Evolutionary conservation across 1,140 invertebrate genomes (phyloP).

Genomic region (Mycetomoellerius zeteki): DNA sequence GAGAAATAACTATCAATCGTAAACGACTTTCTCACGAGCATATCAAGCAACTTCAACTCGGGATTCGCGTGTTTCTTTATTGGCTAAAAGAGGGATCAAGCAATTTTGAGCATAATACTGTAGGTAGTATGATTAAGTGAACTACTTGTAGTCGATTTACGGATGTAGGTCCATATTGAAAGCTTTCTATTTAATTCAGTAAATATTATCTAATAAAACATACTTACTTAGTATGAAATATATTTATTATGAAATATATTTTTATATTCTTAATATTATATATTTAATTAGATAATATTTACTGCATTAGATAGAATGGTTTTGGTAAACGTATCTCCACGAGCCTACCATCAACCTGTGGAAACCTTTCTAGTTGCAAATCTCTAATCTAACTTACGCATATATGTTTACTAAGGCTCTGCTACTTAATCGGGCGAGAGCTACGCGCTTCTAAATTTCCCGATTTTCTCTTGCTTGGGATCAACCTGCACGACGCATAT

Average conservation of each 20-base stretch:
- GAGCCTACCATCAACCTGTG: background rate
- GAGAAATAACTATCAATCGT: background rate
- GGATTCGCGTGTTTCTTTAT: slow-evolving; percentile 10
- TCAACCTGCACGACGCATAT: background rate
- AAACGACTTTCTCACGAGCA: slow-evolving; percentile 4
- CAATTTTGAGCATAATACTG: background rate
- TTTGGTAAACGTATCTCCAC: background rate
- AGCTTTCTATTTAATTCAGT: background rate
- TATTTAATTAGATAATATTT: slow-evolving; percentile 8
- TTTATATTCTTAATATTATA: background rate
- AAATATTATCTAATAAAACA: slow-evolving; percentile 21
- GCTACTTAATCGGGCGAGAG: slow-evolving; percentile 21
- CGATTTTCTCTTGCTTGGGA: slow-evolving; percentile 22
- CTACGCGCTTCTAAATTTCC: slow-evolving; percentile 15
- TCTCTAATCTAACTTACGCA: slow-evolving; percentile 14
- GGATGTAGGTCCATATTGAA: background rate
- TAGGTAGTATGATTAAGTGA: background rate
- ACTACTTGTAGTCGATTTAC: background rate
- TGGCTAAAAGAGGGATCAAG: background rate
- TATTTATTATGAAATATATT: background rate
- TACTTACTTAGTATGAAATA: background rate
- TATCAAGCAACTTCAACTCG: background rate
- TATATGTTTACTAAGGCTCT: slow-evolving; percentile 36
- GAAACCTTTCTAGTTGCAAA: slow-evolving; percentile 13
- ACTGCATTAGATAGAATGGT: background rate